Conservation (phyloP, 1,140 invertebrate species). For the Anastatus disparis region DNA sequence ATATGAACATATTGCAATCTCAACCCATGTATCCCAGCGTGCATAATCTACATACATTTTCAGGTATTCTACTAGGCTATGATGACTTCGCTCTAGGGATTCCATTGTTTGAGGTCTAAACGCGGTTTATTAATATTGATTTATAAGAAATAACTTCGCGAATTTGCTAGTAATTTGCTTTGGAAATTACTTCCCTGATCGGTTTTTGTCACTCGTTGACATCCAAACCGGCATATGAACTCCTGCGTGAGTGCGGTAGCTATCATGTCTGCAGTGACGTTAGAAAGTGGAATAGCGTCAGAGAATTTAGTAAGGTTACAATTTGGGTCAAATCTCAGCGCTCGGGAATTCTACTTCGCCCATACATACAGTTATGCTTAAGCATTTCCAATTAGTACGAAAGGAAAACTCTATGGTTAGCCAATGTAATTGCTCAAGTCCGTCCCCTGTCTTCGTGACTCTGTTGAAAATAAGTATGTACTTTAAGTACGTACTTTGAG, state of each 20-base stretch:
- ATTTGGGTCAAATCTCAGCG: too few species aligned
- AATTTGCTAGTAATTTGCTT: not conserved
- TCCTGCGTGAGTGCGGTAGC: constrained; percentile 38
- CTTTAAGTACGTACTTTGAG: too few species aligned
- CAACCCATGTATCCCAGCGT: not conserved
- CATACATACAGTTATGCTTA: too few species aligned
- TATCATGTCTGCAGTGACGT: not conserved
- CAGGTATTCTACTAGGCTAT: too few species aligned
- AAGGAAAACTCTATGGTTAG: too few species aligned
- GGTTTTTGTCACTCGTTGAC: not conserved
- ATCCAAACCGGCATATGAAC: not conserved
- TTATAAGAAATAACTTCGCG: not conserved
- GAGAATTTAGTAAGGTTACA: not conserved
- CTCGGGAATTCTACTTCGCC: too few species aligned
- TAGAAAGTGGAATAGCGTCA: constrained; percentile 4
- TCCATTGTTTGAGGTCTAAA: not conserved
- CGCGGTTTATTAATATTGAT: not conserved
- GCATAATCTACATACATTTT: constrained; percentile 1
- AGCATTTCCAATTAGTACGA: too few species aligned
- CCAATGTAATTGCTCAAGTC: too few species aligned
- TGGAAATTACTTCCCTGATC: not conserved
- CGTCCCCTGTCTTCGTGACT: too few species aligned
- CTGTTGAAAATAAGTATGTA: too few species aligned
- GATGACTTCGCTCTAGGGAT: not conserved
- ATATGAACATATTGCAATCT: not conserved